Conservation (phyloP, 2,113 vertebrate genomes). For the Spea bombifrons region DNA sequence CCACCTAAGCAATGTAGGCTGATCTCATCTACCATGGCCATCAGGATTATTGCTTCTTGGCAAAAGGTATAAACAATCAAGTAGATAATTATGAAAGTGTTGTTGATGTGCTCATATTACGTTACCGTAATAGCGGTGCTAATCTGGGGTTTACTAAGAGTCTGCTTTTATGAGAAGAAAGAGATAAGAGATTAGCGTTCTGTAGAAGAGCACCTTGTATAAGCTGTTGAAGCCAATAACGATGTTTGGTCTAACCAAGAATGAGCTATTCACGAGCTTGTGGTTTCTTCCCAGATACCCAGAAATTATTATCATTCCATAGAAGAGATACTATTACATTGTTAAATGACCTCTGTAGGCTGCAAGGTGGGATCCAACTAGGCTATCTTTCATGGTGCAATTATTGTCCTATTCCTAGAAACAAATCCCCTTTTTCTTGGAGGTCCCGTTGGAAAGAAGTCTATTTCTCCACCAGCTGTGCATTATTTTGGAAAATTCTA, state of each 20-base stretch:
- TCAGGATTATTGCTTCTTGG: constrained; percentile 24
- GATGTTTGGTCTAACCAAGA: background rate
- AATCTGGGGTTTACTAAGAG: background rate
- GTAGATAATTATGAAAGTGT: constrained; percentile 15
- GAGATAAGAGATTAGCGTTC: background rate
- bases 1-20: constrained; percentile 15
- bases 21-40: constrained; percentile 5
- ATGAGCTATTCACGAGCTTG: background rate
- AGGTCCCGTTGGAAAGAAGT: constrained; percentile 8
- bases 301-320: background rate
- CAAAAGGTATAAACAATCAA: constrained; percentile 19
- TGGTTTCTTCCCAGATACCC: background rate
- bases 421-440: constrained; percentile 1
- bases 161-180: constrained; percentile 1
- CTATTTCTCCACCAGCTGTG: constrained; percentile 15
- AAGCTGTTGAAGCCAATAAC: background rate
- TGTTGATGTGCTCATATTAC: constrained; percentile 10
- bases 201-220: background rate
- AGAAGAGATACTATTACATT: background rate
- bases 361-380: background rate
- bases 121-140: constrained; percentile 5
- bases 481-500: constrained; percentile 1
- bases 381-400: background rate
- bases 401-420: constrained; percentile 1
- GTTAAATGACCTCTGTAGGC: background rate